phyloP scores from a whole-genome alignment of 2,797 vertebrate genomes.

The Spinus olivaceus region DNA sequence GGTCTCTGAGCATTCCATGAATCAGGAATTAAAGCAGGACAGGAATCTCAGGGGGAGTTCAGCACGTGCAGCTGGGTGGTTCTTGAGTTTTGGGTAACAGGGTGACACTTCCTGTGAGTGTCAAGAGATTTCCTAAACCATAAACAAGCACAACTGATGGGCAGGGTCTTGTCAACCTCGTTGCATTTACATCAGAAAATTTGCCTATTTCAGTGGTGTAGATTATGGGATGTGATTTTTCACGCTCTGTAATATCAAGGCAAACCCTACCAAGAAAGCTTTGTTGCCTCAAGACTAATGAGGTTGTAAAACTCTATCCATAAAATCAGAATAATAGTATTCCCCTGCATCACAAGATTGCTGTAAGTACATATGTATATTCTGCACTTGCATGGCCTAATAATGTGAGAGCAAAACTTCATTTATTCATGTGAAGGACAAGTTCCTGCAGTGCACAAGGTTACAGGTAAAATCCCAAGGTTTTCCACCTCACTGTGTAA shows the following conservation, averaged over 20 bases:
- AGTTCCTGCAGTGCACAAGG: neutral
- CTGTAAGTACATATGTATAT: conserved; percentile 7
- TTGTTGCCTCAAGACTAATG: conserved; percentile 66
- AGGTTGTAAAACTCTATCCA: conserved; percentile 64
- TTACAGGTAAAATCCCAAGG: conserved; percentile 22
- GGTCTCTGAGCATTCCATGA: neutral
- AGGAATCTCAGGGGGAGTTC: neutral
- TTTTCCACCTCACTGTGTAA: neutral
- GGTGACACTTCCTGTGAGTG: neutral
- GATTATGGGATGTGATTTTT: conserved; percentile 57
- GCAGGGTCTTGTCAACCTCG: neutral
- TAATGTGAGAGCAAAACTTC: neutral
- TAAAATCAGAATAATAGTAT: conserved; percentile 63
- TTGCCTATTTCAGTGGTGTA: neutral
- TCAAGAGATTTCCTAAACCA: neutral
- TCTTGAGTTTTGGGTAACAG: neutral
- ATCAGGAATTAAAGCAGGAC: neutral
- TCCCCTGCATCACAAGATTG: conserved; percentile 7
- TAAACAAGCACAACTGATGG: neutral
- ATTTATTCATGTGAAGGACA: conserved; percentile 1
- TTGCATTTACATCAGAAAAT: conserved; percentile 24
- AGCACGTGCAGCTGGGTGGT: neutral
- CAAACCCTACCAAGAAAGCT: conserved; percentile 54
- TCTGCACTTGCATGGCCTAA: neutral
- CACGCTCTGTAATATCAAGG: conserved; percentile 49